Conservation (phyloP, 2,888 invertebrate species). For the Brachyptera putata region DNA sequence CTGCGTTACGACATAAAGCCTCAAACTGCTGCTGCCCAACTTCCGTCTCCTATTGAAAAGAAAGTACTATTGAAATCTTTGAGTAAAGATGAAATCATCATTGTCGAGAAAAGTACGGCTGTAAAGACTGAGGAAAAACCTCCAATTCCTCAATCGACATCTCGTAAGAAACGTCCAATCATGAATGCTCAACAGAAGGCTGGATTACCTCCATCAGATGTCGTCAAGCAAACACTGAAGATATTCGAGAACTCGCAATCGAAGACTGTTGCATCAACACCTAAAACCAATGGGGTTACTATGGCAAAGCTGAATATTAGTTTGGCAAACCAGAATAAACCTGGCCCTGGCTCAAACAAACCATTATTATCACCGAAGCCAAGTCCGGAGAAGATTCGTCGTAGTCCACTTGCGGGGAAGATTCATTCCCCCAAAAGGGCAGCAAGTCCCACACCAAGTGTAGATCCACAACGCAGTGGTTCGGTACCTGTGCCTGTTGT, state of each 20-base stretch:
- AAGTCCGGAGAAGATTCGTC: slow-evolving; percentile 33
- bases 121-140: slow-evolving; percentile 28
- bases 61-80: slow-evolving; percentile 29
- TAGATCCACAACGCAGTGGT: neutral
- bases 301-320: neutral
- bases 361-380: slow-evolving; percentile 51
- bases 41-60: slow-evolving; percentile 34
- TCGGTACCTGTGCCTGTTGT: neutral
- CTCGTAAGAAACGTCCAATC: slow-evolving; percentile 31
- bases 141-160: slow-evolving; percentile 17
- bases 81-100: slow-evolving; percentile 40
- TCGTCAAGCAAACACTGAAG: slow-evolving; percentile 79
- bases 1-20: slow-evolving; percentile 47
- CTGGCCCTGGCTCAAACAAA: slow-evolving; percentile 39
- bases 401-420: neutral
- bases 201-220: slow-evolving; percentile 83
- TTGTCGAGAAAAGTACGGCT: slow-evolving; percentile 38
- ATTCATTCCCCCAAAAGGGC: neutral
- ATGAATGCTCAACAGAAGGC: slow-evolving; percentile 57
- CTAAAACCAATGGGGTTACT: slow-evolving; percentile 4
- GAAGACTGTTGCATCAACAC: slow-evolving; percentile 41
- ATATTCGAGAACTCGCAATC: slow-evolving; percentile 66
- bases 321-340: slow-evolving; percentile 26
- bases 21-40: slow-evolving; percentile 28
- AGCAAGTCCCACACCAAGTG: neutral